Evolutionary conservation across 2,797 vertebrate species (phyloP).

Genomic region (Diplodus sargus): DNA sequence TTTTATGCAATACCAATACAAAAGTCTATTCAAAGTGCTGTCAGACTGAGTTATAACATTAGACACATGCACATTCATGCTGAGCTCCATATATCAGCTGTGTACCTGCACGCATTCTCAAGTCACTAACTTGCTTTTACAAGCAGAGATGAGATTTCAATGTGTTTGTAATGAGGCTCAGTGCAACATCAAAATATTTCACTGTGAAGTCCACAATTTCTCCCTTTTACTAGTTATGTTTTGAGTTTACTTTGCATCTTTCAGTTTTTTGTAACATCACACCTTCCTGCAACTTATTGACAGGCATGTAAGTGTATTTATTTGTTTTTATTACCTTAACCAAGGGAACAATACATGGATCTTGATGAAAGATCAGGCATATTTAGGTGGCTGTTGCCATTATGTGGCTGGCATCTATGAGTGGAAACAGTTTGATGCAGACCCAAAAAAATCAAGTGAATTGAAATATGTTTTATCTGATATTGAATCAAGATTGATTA

Average conservation of each 20-base stretch:
- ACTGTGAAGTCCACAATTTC: not conserved
- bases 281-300: too few species aligned
- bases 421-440: too few species aligned
- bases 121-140: not conserved
- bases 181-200: not conserved
- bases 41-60: not conserved
- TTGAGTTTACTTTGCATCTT: not conserved
- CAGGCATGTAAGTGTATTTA: too few species aligned
- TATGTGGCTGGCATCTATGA: too few species aligned
- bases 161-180: not conserved
- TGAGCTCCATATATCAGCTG: not conserved
- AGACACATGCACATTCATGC: not conserved
- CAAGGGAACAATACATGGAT: too few species aligned
- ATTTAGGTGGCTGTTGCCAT: too few species aligned
- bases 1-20: constrained; percentile 11
- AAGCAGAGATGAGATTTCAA: constrained; percentile 10
- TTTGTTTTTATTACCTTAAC: too few species aligned
- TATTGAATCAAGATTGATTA: too few species aligned
- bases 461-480: too few species aligned
- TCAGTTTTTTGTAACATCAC: not conserved
- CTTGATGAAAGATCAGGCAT: too few species aligned
- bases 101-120: not conserved
- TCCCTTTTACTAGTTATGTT: not conserved
- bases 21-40: not conserved
- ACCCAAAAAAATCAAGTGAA: too few species aligned